A percentile compares a stretch with the other conserved stretches of the same genome.
phyloP scores from a whole-genome alignment of 1,140 invertebrate genomes.

The Polypedilum pembai region DNA sequence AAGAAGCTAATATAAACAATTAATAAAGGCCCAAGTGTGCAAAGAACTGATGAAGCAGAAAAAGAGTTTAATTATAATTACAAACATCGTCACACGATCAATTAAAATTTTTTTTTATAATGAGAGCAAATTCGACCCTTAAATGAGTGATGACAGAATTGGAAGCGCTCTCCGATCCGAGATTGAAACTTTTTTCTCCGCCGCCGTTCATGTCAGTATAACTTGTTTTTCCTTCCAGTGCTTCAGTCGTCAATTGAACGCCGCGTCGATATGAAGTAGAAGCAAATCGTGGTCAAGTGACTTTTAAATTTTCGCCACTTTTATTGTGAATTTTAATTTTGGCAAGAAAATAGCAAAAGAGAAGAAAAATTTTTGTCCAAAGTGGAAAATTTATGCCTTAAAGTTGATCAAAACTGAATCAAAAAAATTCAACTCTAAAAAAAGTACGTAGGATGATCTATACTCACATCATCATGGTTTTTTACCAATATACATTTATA shows the following conservation, averaged over 20 bases:
- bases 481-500: background rate
- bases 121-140: background rate
- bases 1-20: constrained; percentile 18
- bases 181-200: background rate
- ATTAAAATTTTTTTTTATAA: background rate
- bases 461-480: background rate
- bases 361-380: background rate
- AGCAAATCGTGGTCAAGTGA: background rate
- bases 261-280: constrained; percentile 10
- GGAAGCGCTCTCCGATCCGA: background rate
- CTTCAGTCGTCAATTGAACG: constrained; percentile 16
- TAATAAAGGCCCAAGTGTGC: background rate
- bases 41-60: background rate
- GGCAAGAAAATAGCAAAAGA: background rate
- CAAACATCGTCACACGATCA: background rate
- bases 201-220: background rate
- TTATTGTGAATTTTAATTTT: background rate
- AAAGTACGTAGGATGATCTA: constrained; percentile 4
- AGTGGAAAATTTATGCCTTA: background rate
- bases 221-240: constrained; percentile 5
- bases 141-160: constrained; percentile 1
- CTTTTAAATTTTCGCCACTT: background rate
- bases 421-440: background rate
- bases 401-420: background rate
- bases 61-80: background rate